Evolutionary conservation across 2,797 vertebrate genomes (phyloP), one percentile per base, ranked within the genome.

Genomic region (Myiotriccus ornatus): DNA sequence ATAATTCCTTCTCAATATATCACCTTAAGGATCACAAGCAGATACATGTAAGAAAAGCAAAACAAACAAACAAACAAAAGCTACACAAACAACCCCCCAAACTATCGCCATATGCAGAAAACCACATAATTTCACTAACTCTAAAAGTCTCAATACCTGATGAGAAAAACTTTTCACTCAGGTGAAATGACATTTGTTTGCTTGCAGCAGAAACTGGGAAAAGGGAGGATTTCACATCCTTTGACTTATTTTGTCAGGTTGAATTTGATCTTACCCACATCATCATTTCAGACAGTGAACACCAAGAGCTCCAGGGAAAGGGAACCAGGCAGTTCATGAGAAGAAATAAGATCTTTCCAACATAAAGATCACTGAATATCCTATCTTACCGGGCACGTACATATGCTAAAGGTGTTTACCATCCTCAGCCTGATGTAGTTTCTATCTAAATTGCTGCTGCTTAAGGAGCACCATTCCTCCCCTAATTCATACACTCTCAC

Each of bases 191-290:
- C 62, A 81, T 93, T 78, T 89, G 10, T 55, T 92, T 71, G 64
- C 71, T 78, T 39, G 44, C 12, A 55, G 69, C 14, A 37, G 28
- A 83, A 43, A 35, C 24, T 22, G 27, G 20, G 9, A 41, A 62
- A 59, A 83, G 59, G 39, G 4, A 91, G 16, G 55, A 84, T 90
- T 91, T 89, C 44, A 28, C 17, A 70, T 89, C 35, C 52, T 85
- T 46, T 69, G 76, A 47, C 59, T 89, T 87, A 46, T 79, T 88
- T 92, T 90, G 89, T 96, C 94, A 89, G 75, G 43, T 79, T 84
- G 87, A 71, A 91, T 68, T 83, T 70, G 49, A 76, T 68, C 60
- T 75, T 65, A 44, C 59, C 57, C 75, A 74, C 41, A 94, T 95
- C 91, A 95, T 55, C 81, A 14, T 28, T 87, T 84, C 86, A 91